Evolutionary conservation across 2,888 invertebrate species (phyloP).

Genomic region (Bimastos eiseni): DNA sequence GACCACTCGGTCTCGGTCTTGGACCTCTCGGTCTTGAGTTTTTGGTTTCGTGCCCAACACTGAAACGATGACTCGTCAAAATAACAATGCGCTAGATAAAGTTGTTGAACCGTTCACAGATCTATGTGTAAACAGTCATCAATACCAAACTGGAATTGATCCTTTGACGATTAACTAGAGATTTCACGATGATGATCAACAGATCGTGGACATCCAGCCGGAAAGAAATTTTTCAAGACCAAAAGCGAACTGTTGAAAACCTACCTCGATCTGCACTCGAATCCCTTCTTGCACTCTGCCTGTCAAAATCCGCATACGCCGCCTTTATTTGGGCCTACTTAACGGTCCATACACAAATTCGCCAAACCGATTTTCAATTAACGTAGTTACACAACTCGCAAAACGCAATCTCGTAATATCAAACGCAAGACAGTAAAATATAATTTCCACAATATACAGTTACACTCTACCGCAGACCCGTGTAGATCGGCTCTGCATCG

Average conservation of each 20-base stretch:
- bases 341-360: not conserved
- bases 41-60: too few species aligned
- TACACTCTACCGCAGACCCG: too few species aligned
- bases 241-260: not conserved
- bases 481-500: too few species aligned
- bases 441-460: not conserved
- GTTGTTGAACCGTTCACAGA: not conserved
- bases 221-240: not conserved
- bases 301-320: not conserved
- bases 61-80: too few species aligned
- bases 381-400: not conserved
- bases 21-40: too few species aligned
- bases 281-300: not conserved
- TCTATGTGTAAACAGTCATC: not conserved
- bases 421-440: not conserved
- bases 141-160: not conserved
- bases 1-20: too few species aligned
- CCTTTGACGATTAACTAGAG: not conserved
- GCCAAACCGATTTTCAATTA: not conserved
- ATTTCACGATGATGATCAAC: not conserved
- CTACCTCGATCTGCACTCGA: not conserved
- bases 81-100: not conserved
- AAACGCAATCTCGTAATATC: not conserved
- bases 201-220: not conserved
- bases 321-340: not conserved